Evolutionary conservation across 2,113 vertebrate genomes (phyloP), one percentile per base, ranked within the genome.

Genomic region (Shinisaurus crocodilurus): DNA sequence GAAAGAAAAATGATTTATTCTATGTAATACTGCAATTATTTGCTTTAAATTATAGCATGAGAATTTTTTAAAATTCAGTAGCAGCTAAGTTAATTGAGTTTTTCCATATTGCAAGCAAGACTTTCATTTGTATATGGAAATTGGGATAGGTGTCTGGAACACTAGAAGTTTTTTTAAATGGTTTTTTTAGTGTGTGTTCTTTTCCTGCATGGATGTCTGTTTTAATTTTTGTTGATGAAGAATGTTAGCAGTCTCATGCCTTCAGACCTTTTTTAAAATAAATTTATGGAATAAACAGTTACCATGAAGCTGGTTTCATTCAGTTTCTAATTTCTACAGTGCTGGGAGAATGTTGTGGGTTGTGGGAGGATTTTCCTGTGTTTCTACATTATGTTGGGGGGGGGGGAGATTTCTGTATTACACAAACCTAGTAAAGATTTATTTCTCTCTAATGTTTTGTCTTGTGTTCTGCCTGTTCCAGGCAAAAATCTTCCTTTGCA

Each of bases 201-300:
- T 16, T 0, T 29, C 34, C 27, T 60, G 82, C 91, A 88, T 86
- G 92, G 18, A 48, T 92, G 37, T 90, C 93, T 91, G 27, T 87
- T 86, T 29, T 87, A 88, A 89, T 32, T 90, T 85, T 87, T 85
- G 77, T 0, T 91, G 2, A 0, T 88, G 67, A 90, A 82, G 92
- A 88, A 69, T 75, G 84, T 82, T 92, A 25, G 90, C 54, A 84
- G 94, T 94, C 69, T 93, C 84, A 77, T 92, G 72, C 90, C 89
- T 91, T 95, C 77, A 80, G 87, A 90, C 86, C 91, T 76, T 90
- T 95, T 93, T 88, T n/a, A n/a, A n/a, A n/a, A 90, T 87, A 89
- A 92, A 88, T 91, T 63, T 91, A 90, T 92, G 91, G 82, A 96
- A 96, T 96, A 96, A 96, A 95, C 91, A 89, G 82, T 93, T 94